Conservation (phyloP, 2,113 vertebrate species). For the Patagioenas fasciata region DNA sequence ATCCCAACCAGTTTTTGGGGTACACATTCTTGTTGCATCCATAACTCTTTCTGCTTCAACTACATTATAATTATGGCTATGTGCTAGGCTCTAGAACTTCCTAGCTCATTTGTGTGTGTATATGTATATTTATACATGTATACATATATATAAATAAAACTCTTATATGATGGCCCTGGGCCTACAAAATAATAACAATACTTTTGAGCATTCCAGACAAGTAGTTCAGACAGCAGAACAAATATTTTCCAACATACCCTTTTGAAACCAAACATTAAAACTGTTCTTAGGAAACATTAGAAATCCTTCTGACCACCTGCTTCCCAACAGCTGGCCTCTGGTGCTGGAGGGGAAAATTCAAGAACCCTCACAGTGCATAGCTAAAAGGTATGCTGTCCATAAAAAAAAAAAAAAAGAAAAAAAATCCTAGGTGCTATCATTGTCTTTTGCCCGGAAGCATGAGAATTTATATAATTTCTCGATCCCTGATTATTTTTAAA, state of each 20-base stretch:
- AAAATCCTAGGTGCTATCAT: background rate
- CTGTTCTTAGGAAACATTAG: background rate
- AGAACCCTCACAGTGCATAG: background rate
- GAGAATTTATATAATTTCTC: background rate
- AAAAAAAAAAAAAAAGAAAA: background rate
- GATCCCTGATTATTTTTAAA: constrained; percentile 14
- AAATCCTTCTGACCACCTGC: background rate
- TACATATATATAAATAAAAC: background rate
- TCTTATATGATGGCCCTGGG: background rate
- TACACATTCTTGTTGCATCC: background rate
- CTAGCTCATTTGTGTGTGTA: too few species aligned
- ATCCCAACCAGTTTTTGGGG: background rate
- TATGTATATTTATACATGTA: background rate
- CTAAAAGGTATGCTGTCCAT: background rate
- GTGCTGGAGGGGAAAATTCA: background rate
- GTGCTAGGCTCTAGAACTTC: background rate
- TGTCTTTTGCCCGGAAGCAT: background rate
- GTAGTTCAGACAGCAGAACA: background rate
- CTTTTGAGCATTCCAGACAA: background rate
- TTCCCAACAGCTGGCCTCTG: background rate
- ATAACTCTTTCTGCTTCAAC: background rate
- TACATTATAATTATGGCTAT: background rate
- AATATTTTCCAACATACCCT: background rate
- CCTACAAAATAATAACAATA: background rate
- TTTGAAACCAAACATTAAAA: background rate